Conservation (phyloP, 2,888 invertebrate species). For the Thyatira batis region DNA sequence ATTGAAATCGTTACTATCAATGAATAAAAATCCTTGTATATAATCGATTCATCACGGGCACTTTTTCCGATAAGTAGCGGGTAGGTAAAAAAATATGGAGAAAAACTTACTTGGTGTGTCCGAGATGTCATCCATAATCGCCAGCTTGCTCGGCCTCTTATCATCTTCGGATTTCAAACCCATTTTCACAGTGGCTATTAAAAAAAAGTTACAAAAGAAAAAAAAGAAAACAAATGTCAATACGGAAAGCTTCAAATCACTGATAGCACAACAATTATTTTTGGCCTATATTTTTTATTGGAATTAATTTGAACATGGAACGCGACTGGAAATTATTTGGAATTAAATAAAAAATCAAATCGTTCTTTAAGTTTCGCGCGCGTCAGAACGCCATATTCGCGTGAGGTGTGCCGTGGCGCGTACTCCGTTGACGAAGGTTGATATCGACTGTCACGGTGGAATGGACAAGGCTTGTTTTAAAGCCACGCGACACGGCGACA, state of each 20-base stretch:
- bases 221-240: constrained; percentile 35
- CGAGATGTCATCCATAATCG: constrained; percentile 74
- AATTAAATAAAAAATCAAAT: constrained; percentile 29
- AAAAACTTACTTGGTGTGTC: constrained; percentile 66
- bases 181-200: constrained; percentile 61
- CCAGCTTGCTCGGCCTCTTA: constrained; percentile 76
- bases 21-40: not conserved
- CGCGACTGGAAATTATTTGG: constrained; percentile 6
- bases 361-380: constrained; percentile 43
- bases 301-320: constrained; percentile 21
- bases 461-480: constrained; percentile 67
- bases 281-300: constrained; percentile 51
- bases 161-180: constrained; percentile 75
- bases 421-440: constrained; percentile 59
- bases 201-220: constrained; percentile 19
- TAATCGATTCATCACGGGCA: constrained; percentile 13
- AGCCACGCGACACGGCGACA: constrained; percentile 54
- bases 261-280: constrained; percentile 29
- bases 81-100: not conserved
- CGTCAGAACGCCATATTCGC: constrained; percentile 58
- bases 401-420: constrained; percentile 48
- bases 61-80: constrained; percentile 5
- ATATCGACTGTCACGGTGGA: constrained; percentile 67
- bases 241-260: constrained; percentile 27
- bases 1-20: not conserved